A percentile compares a stretch with the other conserved stretches of the same genome.
Evolutionary conservation across 2,888 invertebrate species (phyloP).

Genomic region (Lissonota sp.): DNA sequence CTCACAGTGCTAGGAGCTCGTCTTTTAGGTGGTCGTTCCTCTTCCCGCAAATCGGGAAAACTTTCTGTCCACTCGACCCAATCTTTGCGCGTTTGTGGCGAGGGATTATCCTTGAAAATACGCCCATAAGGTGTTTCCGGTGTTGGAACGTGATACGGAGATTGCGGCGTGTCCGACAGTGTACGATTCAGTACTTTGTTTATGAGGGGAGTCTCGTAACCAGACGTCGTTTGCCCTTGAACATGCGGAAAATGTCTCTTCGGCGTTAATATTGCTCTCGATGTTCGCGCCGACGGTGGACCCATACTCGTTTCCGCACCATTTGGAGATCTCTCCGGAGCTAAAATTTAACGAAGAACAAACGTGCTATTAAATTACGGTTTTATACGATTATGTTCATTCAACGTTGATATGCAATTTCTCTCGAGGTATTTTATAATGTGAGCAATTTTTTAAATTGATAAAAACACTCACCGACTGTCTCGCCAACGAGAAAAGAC

Average conservation of each 20-base stretch:
- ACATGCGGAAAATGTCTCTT: conserved; percentile 69
- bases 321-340: conserved; percentile 47
- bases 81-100: conserved; percentile 84
- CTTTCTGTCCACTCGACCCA: conserved; percentile 84
- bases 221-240: conserved; percentile 54
- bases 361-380: background rate
- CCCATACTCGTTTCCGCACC: conserved; percentile 51
- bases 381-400: too few relatives aligned
- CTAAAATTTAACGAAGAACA: conserved; percentile 26
- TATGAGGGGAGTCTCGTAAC: conserved; percentile 72
- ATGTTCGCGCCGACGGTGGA: conserved; percentile 58
- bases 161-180: conserved; percentile 78
- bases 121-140: conserved; percentile 86
- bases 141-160: conserved; percentile 84
- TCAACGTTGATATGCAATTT: too few relatives aligned
- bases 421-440: too few relatives aligned
- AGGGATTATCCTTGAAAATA: conserved; percentile 84
- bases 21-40: conserved; percentile 78
- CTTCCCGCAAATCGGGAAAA: conserved; percentile 83
- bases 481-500: conserved; percentile 87
- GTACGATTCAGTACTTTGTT: conserved; percentile 77
- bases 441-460: too few relatives aligned
- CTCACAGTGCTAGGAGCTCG: conserved; percentile 82
- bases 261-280: conserved; percentile 71
- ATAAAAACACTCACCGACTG: conserved; percentile 76